phyloP scores from a whole-genome alignment of 2,797 vertebrate genomes.

The Urophycis tenuis region DNA sequence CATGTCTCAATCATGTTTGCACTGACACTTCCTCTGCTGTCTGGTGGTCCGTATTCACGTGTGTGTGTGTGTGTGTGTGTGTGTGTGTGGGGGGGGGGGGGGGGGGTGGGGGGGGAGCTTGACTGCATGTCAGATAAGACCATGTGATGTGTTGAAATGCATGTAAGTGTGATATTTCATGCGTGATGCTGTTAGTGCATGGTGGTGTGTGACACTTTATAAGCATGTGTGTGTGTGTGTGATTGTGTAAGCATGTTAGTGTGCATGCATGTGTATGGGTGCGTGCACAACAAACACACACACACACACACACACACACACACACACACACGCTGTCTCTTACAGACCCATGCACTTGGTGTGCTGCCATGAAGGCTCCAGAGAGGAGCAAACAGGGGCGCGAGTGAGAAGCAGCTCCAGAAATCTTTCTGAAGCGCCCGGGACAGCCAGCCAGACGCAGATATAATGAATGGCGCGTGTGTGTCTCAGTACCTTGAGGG shows the following conservation, averaged over 20 bases:
- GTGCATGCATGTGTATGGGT: neutral
- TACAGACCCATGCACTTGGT: neutral
- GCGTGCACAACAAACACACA: too few species aligned
- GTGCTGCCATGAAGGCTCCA: neutral
- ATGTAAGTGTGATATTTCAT: neutral
- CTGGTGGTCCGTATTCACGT: neutral
- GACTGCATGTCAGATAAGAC: neutral
- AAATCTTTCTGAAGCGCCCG: too few species aligned
- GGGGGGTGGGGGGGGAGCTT: too few species aligned
- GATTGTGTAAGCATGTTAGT: neutral
- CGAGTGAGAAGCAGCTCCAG: too few species aligned
- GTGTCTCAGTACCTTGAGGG: conserved; percentile 12
- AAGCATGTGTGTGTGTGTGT: neutral
- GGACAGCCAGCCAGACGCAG: neutral
- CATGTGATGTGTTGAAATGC: too few species aligned
- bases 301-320: too few species aligned
- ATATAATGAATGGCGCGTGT: neutral
- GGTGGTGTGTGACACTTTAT: neutral
- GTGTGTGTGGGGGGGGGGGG: neutral
- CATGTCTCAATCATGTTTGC: neutral
- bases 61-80: neutral
- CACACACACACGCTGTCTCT: neutral
- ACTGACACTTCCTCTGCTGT: neutral
- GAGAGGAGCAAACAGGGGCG: neutral
- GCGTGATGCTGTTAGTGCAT: neutral